Conservation (phyloP, 2,888 invertebrate genomes). For the Drosophila prostipennis region DNA sequence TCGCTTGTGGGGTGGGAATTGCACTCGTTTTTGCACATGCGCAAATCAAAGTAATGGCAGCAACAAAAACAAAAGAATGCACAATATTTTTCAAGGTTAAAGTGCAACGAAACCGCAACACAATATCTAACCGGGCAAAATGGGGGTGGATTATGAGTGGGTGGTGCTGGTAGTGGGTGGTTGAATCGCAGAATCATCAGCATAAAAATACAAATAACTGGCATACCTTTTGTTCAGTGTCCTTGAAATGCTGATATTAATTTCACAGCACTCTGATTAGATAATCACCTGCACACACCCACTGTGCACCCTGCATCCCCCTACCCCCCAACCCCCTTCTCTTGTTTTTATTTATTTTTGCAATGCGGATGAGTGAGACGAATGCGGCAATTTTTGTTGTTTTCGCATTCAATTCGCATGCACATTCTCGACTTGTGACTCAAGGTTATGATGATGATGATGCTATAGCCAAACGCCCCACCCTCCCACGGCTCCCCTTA, state of each 20-base stretch:
- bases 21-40: constrained; percentile 66
- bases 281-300: constrained; percentile 57
- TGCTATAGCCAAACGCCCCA: constrained; percentile 10
- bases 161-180: background rate
- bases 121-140: constrained; percentile 52
- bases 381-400: constrained; percentile 24
- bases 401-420: constrained; percentile 67
- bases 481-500: background rate
- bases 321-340: background rate
- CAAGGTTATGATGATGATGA: constrained; percentile 64
- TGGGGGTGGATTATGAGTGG: constrained; percentile 8
- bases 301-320: constrained; percentile 18
- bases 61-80: constrained; percentile 20
- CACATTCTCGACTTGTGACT: constrained; percentile 76
- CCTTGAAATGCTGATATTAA: constrained; percentile 65
- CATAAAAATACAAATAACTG: constrained; percentile 36
- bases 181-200: background rate
- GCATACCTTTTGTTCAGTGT: constrained; percentile 42
- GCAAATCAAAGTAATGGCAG: constrained; percentile 42
- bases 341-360: constrained; percentile 1
- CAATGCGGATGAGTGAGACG: constrained; percentile 26
- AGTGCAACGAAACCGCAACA: constrained; percentile 83
- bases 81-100: constrained; percentile 83
- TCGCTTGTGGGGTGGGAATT: constrained; percentile 12
- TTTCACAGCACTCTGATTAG: constrained; percentile 64